phyloP scores from a whole-genome alignment of 2,888 invertebrate genomes.

The Zygaena filipendulae region DNA sequence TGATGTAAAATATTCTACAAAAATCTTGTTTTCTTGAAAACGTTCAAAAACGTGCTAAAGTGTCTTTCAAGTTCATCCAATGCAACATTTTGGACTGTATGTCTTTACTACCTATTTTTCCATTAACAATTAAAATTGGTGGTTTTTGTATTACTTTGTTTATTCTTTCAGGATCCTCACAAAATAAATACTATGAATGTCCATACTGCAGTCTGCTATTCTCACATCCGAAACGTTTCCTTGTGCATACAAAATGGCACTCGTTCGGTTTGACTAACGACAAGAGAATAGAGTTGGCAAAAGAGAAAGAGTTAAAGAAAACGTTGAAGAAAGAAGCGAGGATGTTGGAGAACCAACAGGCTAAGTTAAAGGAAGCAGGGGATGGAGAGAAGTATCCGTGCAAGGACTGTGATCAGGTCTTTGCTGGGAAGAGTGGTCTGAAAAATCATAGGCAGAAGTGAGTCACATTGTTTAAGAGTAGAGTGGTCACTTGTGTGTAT shows the following conservation, averaged over 20 bases:
- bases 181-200: conserved; percentile 35
- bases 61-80: too few relatives aligned
- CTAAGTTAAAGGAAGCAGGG: conserved; percentile 15
- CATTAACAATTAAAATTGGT: too few relatives aligned
- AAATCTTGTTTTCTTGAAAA: too few relatives aligned
- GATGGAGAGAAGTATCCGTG: conserved; percentile 28
- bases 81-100: too few relatives aligned
- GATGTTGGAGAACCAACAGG: conserved; percentile 15
- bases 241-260: conserved; percentile 57
- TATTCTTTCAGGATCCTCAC: conserved; percentile 22
- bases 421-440: conserved; percentile 33
- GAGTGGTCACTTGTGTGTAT: too few relatives aligned
- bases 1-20: too few relatives aligned
- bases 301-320: conserved; percentile 24
- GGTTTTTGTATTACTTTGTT: too few relatives aligned
- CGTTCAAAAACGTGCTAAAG: too few relatives aligned
- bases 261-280: conserved; percentile 39
- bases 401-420: conserved; percentile 45
- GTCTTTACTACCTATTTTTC: too few relatives aligned
- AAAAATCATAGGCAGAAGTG: conserved; percentile 46
- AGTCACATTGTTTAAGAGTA: conserved; percentile 14
- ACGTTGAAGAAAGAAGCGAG: conserved; percentile 21
- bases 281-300: conserved; percentile 27
- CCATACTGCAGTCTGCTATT: conserved; percentile 39
- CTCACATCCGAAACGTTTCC: conserved; percentile 43